Conservation (phyloP, 2,797 vertebrate genomes). For the Sardinella longiceps region DNA sequence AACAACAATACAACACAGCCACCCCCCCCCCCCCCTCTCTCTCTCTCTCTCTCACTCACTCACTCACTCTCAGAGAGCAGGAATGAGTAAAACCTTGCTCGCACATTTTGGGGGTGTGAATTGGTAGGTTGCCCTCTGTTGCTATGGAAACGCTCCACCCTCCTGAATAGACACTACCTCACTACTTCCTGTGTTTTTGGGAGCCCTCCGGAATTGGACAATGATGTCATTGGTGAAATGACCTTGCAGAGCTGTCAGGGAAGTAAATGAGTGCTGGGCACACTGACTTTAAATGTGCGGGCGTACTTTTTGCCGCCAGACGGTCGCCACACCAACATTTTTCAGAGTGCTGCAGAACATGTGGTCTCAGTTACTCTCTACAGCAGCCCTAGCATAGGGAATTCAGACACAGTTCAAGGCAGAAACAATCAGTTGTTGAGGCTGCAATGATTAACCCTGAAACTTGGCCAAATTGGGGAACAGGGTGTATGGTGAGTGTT, state of each 20-base stretch:
- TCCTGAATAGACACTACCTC: slow-evolving; percentile 22
- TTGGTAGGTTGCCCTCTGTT: not conserved
- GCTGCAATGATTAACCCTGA: not conserved
- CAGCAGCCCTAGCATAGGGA: not conserved
- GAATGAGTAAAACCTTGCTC: not conserved
- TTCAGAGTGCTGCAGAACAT: slow-evolving; percentile 4
- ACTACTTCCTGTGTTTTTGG: slow-evolving; percentile 24
- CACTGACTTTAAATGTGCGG: not conserved
- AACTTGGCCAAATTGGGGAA: not conserved
- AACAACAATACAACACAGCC: too few relatives aligned
- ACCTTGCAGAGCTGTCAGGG: not conserved
- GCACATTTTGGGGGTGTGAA: slow-evolving; percentile 9
- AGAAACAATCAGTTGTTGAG: not conserved
- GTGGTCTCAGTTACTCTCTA: not conserved
- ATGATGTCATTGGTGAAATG: slow-evolving; percentile 14
- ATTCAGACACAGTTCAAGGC: not conserved
- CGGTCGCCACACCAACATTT: not conserved
- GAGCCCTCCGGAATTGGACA: not conserved
- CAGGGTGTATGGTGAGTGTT: not conserved
- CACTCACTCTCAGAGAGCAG: not conserved
- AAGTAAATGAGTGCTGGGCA: not conserved
- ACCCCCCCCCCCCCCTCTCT: not conserved
- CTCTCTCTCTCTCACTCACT: not conserved
- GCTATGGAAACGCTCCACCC: not conserved
- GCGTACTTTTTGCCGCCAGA: not conserved